Conservation (phyloP, 2,113 vertebrate species). For the Lagopus leucura region DNA sequence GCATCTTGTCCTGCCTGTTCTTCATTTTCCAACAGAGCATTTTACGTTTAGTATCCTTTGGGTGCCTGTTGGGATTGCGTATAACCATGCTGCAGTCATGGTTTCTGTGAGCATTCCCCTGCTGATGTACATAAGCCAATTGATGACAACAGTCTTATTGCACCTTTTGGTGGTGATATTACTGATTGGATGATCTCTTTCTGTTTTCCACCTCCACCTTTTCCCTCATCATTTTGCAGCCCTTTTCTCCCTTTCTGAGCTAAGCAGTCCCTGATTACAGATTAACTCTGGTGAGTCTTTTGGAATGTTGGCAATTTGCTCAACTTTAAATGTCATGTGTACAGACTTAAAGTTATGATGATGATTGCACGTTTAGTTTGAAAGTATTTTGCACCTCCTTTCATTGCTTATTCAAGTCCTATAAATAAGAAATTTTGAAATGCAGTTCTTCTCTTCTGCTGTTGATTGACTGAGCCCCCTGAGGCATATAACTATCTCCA, state of each 20-base stretch:
- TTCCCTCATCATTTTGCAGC: conserved; percentile 9
- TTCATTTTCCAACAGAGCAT: not conserved
- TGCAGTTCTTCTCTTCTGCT: conserved; percentile 33
- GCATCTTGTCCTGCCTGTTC: not conserved
- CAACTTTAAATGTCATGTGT: conserved; percentile 43
- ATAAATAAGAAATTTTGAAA: conserved; percentile 62
- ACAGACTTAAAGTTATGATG: conserved; percentile 46
- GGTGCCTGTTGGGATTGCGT: not conserved
- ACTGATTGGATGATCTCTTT: not conserved
- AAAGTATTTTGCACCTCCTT: conserved; percentile 55
- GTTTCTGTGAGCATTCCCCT: not conserved
- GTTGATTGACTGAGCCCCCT: conserved; percentile 55
- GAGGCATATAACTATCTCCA: conserved; percentile 28
- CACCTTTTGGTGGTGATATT: not conserved
- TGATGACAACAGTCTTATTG: conserved; percentile 23
- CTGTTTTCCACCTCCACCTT: not conserved
- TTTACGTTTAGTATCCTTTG: not conserved
- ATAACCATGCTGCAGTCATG: not conserved
- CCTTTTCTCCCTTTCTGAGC: not conserved
- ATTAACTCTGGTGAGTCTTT: conserved; percentile 27
- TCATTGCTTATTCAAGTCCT: conserved; percentile 56
- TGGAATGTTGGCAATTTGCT: conserved; percentile 52
- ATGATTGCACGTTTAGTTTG: conserved; percentile 43
- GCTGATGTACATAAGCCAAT: conserved; percentile 15
- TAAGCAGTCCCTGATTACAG: conserved; percentile 1